Base-by-base conservation (phyloP, 2,113 vertebrate species). In the Falcunculus frontatus region DNA sequence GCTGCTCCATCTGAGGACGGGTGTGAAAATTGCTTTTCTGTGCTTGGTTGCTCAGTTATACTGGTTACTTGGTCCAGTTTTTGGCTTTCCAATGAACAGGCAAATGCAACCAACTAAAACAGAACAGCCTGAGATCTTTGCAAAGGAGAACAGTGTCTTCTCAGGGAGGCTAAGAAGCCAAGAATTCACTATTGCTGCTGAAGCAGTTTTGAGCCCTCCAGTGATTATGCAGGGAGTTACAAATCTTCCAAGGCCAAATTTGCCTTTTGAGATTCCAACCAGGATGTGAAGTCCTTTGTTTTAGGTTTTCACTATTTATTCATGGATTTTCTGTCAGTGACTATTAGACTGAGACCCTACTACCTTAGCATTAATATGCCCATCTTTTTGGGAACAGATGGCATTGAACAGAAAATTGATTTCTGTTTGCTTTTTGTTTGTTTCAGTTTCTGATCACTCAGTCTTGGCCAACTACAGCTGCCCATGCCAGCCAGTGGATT, bases 381-480 rank as follows among this genome's bases (percentile, higher is more conserved):
- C 15, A 47, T 25, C 21, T 53, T 18, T 67, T 69, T 83, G 73
- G 15, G 26, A 76, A 56, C 17, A 75, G 57, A 35, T 62, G n/a
- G 4, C 1, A 2, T 14, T 75, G 53, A 77, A 70, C 6, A 78
- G 46, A 80, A 83, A 83, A 72, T 17, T 49, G 9, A 76, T 94
- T n/a, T 77, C 50, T 75, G 1, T 73, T 75, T 80, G 20, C 10
- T 76, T 76, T 84, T 67, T 22, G 69, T 86, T 87, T 95, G 33
- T 98, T 80, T 96, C 87, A 98, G 98, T 98, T 99, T 90, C 89
- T 97, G 87, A 91, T 96, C 69, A 97, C 98, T 98, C 84, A n/a
- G 47, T 98, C 79, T 96, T 97, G 72, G 98, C 91, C 23, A 96
- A 95, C 91, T 98, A 98, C 95, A 98, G 98, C 95, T 98, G 97